phyloP scores from a whole-genome alignment of 2,113 vertebrate genomes.

The Anoura caudifer region DNA sequence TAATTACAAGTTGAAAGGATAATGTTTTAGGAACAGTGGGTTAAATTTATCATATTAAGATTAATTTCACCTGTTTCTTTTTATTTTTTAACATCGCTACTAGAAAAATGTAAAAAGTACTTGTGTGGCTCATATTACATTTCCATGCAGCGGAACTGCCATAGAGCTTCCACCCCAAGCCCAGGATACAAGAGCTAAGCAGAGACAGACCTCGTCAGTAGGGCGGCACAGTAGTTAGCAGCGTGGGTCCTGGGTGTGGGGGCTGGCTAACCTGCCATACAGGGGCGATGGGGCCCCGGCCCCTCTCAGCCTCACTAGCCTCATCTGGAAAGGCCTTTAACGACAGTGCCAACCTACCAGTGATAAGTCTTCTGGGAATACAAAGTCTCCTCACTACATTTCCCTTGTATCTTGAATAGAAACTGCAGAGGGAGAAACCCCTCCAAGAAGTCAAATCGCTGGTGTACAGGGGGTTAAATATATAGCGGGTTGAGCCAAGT shows the following conservation, averaged over 20 bases:
- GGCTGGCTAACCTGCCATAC: accelerated
- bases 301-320: neutral
- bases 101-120: neutral
- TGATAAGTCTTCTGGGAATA: neutral
- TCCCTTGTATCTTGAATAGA: neutral
- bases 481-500: neutral
- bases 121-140: accelerated
- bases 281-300: accelerated
- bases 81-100: neutral
- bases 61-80: neutral
- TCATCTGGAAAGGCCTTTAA: neutral
- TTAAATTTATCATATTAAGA: neutral
- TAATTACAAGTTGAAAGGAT: neutral
- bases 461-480: neutral
- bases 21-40: neutral
- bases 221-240: neutral
- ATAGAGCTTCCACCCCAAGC: neutral
- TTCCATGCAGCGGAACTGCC: neutral
- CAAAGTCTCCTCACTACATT: neutral
- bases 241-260: neutral
- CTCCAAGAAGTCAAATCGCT: neutral
- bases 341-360: neutral
- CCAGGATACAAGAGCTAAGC: neutral
- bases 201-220: neutral
- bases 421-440: neutral